A percentile compares a stretch with the other conserved stretches of the same genome.
Evolutionary conservation across 2,888 invertebrate genomes (phyloP).

Genomic region (Linnaemya vulpina): DNA sequence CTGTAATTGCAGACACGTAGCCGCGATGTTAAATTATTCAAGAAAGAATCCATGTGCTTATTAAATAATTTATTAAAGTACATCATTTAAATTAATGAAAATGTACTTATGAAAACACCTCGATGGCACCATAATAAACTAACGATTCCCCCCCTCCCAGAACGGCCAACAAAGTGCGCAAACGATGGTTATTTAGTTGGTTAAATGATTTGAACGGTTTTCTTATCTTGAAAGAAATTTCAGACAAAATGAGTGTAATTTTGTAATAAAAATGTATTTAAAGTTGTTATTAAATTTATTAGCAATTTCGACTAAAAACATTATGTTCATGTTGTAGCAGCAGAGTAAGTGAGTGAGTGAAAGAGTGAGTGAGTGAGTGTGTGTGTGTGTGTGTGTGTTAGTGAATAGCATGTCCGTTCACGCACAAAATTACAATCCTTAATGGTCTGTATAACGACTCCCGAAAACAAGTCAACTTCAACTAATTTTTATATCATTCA

Average conservation of each 20-base stretch:
- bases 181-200: slow-evolving; percentile 6
- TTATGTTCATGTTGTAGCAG: too few relatives aligned
- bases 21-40: slow-evolving; percentile 29
- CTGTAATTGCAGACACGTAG: slow-evolving; percentile 30
- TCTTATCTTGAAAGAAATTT: slow-evolving; percentile 31
- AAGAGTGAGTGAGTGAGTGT: background rate
- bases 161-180: slow-evolving; percentile 1
- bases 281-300: slow-evolving; percentile 47
- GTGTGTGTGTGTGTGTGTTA: too few relatives aligned
- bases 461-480: slow-evolving; percentile 17
- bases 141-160: background rate
- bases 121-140: slow-evolving; percentile 31
- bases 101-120: slow-evolving; percentile 74
- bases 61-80: slow-evolving; percentile 82
- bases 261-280: slow-evolving; percentile 48
- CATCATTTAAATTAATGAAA: slow-evolving; percentile 80
- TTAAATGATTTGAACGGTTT: slow-evolving; percentile 12
- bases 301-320: slow-evolving; percentile 9
- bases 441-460: slow-evolving; percentile 43
- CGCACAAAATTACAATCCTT: slow-evolving; percentile 59
- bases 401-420: slow-evolving; percentile 23
- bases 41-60: slow-evolving; percentile 78
- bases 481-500: slow-evolving; percentile 5
- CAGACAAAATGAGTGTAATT: slow-evolving; percentile 3
- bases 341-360: too few relatives aligned